A percentile compares a stretch with the other conserved stretches of the same genome.
Evolutionary conservation across 2,888 invertebrate genomes (phyloP).

Genomic region (Sussaba pulchella): DNA sequence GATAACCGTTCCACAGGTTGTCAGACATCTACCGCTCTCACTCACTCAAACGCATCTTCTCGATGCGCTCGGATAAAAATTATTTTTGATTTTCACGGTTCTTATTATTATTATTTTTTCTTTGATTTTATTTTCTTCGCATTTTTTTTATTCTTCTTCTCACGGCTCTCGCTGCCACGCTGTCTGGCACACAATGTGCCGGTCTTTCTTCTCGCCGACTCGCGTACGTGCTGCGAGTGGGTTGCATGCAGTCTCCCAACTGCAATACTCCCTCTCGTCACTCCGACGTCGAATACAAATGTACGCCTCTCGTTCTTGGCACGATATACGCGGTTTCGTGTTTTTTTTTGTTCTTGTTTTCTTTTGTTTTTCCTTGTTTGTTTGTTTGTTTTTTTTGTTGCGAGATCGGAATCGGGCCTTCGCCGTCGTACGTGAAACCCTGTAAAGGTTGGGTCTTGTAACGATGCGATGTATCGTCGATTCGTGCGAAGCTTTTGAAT

Average conservation of each 20-base stretch:
- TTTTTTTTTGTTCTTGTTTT: background rate
- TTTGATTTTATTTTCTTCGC: too few species aligned
- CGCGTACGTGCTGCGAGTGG: conserved; percentile 31
- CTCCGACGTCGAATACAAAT: background rate
- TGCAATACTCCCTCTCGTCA: conserved; percentile 22
- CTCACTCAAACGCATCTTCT: conserved; percentile 23
- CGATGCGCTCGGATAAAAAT: conserved; percentile 43
- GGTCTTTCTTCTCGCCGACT: conserved; percentile 55
- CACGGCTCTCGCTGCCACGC: conserved; percentile 33
- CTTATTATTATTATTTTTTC: too few species aligned
- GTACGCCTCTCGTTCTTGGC: background rate
- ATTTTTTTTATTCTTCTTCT: conserved; percentile 2
- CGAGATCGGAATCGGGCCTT: background rate
- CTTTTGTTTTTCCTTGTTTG: too few species aligned
- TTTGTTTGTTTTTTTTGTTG: too few species aligned
- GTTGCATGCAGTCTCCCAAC: conserved; percentile 3
- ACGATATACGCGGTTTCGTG: too few species aligned
- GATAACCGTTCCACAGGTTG: conserved; percentile 53
- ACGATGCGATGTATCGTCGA: too few species aligned
- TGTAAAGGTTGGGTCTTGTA: too few species aligned
- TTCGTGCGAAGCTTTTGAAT: too few species aligned
- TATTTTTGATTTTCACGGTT: conserved; percentile 23
- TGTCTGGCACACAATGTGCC: conserved; percentile 31
- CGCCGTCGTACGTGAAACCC: background rate
- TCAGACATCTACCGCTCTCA: conserved; percentile 23